Percentiles rank a stretch among this genome's conserved stretches.
Evolutionary conservation across 2,888 invertebrate genomes (phyloP).

Genomic region (Caenorhabditis sinica): DNA sequence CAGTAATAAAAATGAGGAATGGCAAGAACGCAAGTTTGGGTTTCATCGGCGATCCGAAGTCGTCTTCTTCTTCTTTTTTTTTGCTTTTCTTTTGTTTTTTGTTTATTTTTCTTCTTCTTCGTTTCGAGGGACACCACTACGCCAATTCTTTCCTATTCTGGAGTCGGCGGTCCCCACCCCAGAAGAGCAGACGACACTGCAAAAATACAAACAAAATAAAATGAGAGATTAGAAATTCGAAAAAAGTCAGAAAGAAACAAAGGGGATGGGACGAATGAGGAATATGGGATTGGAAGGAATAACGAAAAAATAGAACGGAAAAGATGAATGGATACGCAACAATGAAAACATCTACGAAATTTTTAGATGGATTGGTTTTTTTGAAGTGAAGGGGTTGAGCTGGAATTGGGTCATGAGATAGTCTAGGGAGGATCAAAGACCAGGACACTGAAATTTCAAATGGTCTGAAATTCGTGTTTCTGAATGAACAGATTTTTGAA

Average conservation of each 20-base stretch:
- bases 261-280: too few relatives aligned
- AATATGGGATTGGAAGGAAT: not conserved
- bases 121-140: constrained; percentile 17
- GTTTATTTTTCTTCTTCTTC: constrained; percentile 40
- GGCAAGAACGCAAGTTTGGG: constrained; percentile 25
- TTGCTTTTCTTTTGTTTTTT: constrained; percentile 26
- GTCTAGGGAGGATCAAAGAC: too few relatives aligned
- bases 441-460: too few relatives aligned
- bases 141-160: constrained; percentile 22
- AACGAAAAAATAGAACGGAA: not conserved
- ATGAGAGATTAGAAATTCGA: constrained; percentile 59
- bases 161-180: not conserved
- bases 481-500: too few relatives aligned
- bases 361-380: not conserved
- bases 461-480: too few relatives aligned
- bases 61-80: not conserved
- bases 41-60: constrained; percentile 40
- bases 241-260: constrained; percentile 14
- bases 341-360: not conserved
- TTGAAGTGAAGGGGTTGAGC: not conserved
- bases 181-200: constrained; percentile 20
- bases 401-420: too few relatives aligned
- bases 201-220: constrained; percentile 64
- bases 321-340: constrained; percentile 20
- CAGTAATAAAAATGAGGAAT: constrained; percentile 28